These are phyloP conservation scores for Tetraneura akinire DNA, from an alignment of 1,140 invertebrate genomes.

Conservation along the genomic window DNA sequence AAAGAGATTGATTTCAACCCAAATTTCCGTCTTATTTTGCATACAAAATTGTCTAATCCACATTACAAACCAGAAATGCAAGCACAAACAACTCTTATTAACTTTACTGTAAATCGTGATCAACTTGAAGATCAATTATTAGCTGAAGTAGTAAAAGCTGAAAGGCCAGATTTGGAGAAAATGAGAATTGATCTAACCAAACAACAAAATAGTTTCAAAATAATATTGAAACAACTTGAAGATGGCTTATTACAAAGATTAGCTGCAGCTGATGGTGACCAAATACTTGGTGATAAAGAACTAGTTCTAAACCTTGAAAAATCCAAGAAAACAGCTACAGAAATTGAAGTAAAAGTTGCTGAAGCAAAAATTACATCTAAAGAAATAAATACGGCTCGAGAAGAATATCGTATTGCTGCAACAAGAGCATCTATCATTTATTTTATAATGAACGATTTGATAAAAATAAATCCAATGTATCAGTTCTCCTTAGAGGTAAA, in stretches of 20 bases:
- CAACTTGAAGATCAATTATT: slow-evolving; percentile 91
- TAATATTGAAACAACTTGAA: slow-evolving; percentile 85
- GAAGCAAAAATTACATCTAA: slow-evolving; percentile 83
- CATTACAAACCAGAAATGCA: slow-evolving; percentile 97
- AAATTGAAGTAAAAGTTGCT: slow-evolving; percentile 82
- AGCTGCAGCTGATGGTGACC: slow-evolving; percentile 78
- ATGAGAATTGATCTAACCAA: slow-evolving; percentile 74
- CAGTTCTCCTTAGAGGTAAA: slow-evolving; percentile 88
- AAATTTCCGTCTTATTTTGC: slow-evolving; percentile 83
- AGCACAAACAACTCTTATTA: slow-evolving; percentile 91
- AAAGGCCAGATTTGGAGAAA: slow-evolving; percentile 86
- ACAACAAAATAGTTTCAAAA: slow-evolving; percentile 94
- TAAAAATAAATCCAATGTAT: slow-evolving; percentile 94
- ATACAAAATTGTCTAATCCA: slow-evolving; percentile 92
- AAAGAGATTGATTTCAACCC: slow-evolving; percentile 87
- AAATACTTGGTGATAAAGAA: slow-evolving; percentile 87
- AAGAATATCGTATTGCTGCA: slow-evolving; percentile 84
- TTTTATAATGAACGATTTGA: slow-evolving; percentile 90
- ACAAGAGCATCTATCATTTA: slow-evolving; percentile 86
- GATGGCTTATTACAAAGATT: slow-evolving; percentile 83
- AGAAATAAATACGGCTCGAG: slow-evolving; percentile 87
- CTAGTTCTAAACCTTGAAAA: slow-evolving; percentile 91
- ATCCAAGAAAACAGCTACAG: slow-evolving; percentile 88
- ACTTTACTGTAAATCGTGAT: slow-evolving; percentile 91
- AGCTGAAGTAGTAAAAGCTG: slow-evolving; percentile 90